Evolutionary conservation across 2,113 vertebrate species (phyloP), one percentile per base, ranked within the genome.

Genomic region (Clupea harengus): DNA sequence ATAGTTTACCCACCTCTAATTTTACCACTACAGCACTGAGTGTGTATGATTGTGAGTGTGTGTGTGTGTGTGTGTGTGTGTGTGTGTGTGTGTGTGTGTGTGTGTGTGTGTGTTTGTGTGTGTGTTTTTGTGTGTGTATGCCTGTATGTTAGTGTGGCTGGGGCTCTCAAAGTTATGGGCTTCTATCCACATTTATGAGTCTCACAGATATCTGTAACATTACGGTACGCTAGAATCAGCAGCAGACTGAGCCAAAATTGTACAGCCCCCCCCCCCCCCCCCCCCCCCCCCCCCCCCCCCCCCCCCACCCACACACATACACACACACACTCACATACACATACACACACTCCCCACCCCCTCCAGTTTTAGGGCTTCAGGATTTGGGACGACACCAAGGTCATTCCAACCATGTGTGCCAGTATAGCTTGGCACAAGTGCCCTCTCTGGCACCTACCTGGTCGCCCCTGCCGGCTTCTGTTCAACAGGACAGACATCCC

Each of bases 61-160:
- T 87, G 83, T 83, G 84, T 83, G 81, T 49, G 67, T 84, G 20
- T 25, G 83, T 60, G 64, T 28, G n/a, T 57, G 57, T 49, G 44
- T 80, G 18, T 52, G 25, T 83, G 81, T 82, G 9, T 28, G 20
- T 9, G 47, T 9, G 81, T 46, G 6, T 1, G 0, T 13, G 83
- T 15, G 64, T 82, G 47, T 75, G n/a, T 81, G 18, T 6, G 54
- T 22, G 54, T 22, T 18, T 22, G 7, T n/a, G 13, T 67, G 13
- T 9, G 0, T 13, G 83, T 25, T 49, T 82, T 47, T 75, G 39
- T 81, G 18, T 6, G 54, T 22, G 54, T 22, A 4, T 22, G 7
- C 7, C 22, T 9, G 57, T 64, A 6, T 64, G 57, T n/a, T 64
- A 7, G 22, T 64, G 22, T 64, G 22, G 20, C 57, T n/a, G 6